Conservation (phyloP, 2,797 vertebrate species). For the Chaetodon trifasciatus region DNA sequence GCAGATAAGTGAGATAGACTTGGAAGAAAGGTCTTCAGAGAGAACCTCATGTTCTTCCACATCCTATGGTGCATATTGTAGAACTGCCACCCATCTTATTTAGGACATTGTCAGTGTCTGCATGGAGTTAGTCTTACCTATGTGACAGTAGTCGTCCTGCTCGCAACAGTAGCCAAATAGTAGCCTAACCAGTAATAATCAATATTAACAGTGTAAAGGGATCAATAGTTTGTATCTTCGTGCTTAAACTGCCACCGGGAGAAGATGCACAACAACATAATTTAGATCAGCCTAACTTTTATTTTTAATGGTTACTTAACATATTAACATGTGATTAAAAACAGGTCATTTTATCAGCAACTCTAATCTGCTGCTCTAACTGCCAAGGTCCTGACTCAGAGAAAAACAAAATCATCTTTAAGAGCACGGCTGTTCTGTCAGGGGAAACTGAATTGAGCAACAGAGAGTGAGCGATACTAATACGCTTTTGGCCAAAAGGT, state of each 20-base stretch:
- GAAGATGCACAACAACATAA: slow-evolving; percentile 47
- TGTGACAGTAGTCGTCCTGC: slow-evolving; percentile 82
- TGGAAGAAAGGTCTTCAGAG: slow-evolving; percentile 32
- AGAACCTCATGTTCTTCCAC: slow-evolving; percentile 42
- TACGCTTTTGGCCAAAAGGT: slow-evolving; percentile 39
- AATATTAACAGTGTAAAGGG: slow-evolving; percentile 75
- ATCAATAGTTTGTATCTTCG: slow-evolving; percentile 67
- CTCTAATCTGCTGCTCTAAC: slow-evolving; percentile 60
- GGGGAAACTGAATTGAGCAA: slow-evolving; percentile 28
- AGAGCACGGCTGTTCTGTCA: slow-evolving; percentile 47
- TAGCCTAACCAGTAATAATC: slow-evolving; percentile 82
- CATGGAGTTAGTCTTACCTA: slow-evolving; percentile 84
- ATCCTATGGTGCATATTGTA: slow-evolving; percentile 45
- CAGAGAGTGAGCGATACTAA: slow-evolving; percentile 9
- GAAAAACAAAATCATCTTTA: slow-evolving; percentile 32
- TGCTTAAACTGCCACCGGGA: slow-evolving; percentile 64
- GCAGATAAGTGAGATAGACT: slow-evolving; percentile 41
- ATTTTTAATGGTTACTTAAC: slow-evolving; percentile 33
- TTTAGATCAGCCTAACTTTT: slow-evolving; percentile 30
- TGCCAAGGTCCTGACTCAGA: slow-evolving; percentile 68
- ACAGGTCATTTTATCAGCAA: slow-evolving; percentile 42
- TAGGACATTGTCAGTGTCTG: slow-evolving; percentile 77
- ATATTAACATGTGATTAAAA: slow-evolving; percentile 34
- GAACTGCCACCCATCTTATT: slow-evolving; percentile 65
- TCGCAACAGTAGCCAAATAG: slow-evolving; percentile 84